phyloP scores from a whole-genome alignment of 2,888 invertebrate genomes.

The Coelogynopora nodosa region DNA sequence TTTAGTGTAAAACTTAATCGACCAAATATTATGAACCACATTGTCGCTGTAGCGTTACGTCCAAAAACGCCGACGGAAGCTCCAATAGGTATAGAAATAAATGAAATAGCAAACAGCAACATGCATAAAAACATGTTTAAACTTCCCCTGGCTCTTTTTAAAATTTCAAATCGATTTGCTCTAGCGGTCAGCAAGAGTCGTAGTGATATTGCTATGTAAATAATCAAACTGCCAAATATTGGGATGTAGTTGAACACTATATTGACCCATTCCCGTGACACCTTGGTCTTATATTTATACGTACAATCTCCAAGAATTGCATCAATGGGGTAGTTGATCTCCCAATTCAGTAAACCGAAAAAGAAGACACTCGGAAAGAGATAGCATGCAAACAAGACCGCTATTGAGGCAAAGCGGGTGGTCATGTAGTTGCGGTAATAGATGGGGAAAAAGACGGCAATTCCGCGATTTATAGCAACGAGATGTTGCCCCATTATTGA shows the following conservation, averaged over 20 bases:
- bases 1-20: neutral
- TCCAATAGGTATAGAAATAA: neutral
- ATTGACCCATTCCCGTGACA: neutral
- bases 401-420: neutral
- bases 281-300: neutral
- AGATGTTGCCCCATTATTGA: neutral
- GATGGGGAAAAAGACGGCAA: neutral
- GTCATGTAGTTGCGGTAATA: neutral
- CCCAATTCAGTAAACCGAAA: neutral
- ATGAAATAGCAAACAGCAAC: neutral
- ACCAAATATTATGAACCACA: neutral
- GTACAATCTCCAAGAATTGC: neutral
- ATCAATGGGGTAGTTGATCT: neutral
- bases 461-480: neutral
- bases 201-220: neutral
- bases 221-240: neutral
- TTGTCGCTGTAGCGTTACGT: neutral
- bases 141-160: neutral
- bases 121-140: neutral
- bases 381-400: neutral
- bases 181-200: neutral
- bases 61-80: neutral
- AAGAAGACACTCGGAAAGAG: neutral
- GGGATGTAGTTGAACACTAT: neutral
- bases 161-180: neutral